Conservation (phyloP, 2,113 vertebrate species). For the Ellobius talpinus region DNA sequence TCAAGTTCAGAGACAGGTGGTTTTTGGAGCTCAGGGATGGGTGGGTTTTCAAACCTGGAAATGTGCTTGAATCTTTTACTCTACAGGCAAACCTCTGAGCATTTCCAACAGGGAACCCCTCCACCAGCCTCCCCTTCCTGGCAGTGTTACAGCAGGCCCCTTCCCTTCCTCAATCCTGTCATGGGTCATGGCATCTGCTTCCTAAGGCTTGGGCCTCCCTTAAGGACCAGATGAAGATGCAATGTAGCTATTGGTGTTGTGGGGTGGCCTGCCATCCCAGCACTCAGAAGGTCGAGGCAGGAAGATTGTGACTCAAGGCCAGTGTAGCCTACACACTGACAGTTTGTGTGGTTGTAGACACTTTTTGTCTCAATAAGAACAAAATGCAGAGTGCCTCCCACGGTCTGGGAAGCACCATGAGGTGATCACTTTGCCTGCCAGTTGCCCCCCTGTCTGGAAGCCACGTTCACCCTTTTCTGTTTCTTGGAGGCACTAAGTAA, state of each 20-base stretch:
- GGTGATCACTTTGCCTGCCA: neutral
- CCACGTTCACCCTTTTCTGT: neutral
- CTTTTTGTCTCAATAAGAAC: neutral
- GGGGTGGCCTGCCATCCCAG: neutral
- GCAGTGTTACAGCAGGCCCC: too few species aligned
- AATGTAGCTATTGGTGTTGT: neutral
- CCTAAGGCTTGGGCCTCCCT: neutral
- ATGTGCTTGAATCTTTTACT: neutral
- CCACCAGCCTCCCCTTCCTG: neutral
- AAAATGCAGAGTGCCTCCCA: neutral
- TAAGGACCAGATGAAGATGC: neutral
- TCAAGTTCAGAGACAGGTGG: neutral
- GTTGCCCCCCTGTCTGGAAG: neutral
- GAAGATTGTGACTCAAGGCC: neutral
- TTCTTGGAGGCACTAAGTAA: neutral
- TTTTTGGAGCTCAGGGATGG: neutral
- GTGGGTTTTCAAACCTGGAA: neutral
- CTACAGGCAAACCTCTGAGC: neutral
- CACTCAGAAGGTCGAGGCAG: neutral
- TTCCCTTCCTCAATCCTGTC: neutral
- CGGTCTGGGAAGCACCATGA: fast-evolving
- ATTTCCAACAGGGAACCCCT: too few species aligned
- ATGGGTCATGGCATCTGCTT: fast-evolving
- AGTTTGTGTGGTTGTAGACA: neutral
- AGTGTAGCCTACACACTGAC: neutral